Conservation (phyloP, 2,113 vertebrate genomes). For the Electrona antarctica region DNA sequence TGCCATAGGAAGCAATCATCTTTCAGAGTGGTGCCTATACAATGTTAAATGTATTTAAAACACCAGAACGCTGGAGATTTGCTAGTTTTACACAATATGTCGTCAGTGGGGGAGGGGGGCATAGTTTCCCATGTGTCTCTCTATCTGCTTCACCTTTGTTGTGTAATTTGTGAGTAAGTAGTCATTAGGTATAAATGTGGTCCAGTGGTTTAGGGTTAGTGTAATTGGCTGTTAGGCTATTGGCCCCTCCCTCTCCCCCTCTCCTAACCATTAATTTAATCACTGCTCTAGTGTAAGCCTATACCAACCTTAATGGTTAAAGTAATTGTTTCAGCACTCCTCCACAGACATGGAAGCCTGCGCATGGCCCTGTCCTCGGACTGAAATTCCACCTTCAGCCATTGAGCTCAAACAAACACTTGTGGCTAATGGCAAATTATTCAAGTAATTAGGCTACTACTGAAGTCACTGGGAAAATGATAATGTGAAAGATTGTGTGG, state of each 20-base stretch:
- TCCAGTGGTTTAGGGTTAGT: conserved; percentile 52
- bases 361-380: conserved; percentile 39
- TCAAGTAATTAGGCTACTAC: conserved; percentile 46
- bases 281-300: conserved; percentile 58
- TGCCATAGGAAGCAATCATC: conserved; percentile 52
- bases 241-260: conserved; percentile 43
- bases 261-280: conserved; percentile 70
- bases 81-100: conserved; percentile 45
- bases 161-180: conserved; percentile 63
- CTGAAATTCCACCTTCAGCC: conserved; percentile 62
- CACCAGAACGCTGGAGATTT: conserved; percentile 32
- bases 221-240: conserved; percentile 67
- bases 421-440: conserved; percentile 65
- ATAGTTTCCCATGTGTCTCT: conserved; percentile 22
- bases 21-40: conserved; percentile 27
- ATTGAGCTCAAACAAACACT: conserved; percentile 64
- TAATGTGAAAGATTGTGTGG: conserved; percentile 17
- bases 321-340: conserved; percentile 64
- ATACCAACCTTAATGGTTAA: conserved; percentile 66
- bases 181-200: conserved; percentile 66
- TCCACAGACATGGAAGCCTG: conserved; percentile 44
- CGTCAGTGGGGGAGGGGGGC: conserved; percentile 12
- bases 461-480: conserved; percentile 52
- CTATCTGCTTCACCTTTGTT: conserved; percentile 45
- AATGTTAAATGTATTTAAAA: conserved; percentile 37